Evolutionary conservation across 2,888 invertebrate species (phyloP).

Genomic region (Epiblema foenella): DNA sequence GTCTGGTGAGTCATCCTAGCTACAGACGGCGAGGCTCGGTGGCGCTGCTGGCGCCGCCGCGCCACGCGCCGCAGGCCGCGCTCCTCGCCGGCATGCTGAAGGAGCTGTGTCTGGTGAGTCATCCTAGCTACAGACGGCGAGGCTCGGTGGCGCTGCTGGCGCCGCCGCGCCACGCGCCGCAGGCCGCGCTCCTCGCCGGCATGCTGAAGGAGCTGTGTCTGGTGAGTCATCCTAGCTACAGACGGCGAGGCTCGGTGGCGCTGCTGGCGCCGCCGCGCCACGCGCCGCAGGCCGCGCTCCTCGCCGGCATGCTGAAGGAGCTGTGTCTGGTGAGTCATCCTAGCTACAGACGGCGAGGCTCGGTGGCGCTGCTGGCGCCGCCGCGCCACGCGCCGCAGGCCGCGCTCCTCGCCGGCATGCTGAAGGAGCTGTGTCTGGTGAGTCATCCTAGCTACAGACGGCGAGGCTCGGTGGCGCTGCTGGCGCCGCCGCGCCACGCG

Average conservation of each 20-base stretch:
- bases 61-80: too few relatives aligned
- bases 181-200: slow-evolving; percentile 63
- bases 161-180: slow-evolving; percentile 68
- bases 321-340: slow-evolving; percentile 58
- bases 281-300: slow-evolving; percentile 62
- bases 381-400: slow-evolving; percentile 55
- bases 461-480: too few relatives aligned
- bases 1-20: too few relatives aligned
- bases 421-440: slow-evolving; percentile 59
- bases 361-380: not conserved
- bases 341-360: not conserved
- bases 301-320: slow-evolving; percentile 65
- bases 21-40: too few relatives aligned
- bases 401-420: slow-evolving; percentile 62
- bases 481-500: too few relatives aligned
- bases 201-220: slow-evolving; percentile 64
- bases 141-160: slow-evolving; percentile 73
- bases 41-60: too few relatives aligned
- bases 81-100: too few relatives aligned
- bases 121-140: slow-evolving; percentile 58
- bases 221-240: slow-evolving; percentile 52
- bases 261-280: slow-evolving; percentile 74
- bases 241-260: not conserved
- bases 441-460: too few relatives aligned
- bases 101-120: too few relatives aligned